Evolutionary conservation across 2,113 vertebrate species (phyloP).

Genomic region (Saccopteryx leptura): DNA sequence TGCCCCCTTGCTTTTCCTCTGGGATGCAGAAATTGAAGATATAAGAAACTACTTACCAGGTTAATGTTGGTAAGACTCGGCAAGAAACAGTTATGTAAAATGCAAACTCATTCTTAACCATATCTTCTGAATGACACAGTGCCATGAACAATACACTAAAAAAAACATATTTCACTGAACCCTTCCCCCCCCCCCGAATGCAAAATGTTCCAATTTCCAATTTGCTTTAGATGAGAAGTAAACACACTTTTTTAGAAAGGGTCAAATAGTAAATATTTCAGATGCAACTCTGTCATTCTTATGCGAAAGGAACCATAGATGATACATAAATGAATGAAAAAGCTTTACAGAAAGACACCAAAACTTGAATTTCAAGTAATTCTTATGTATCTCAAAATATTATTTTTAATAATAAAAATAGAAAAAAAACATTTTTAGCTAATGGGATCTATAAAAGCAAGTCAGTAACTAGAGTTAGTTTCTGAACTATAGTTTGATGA

Average conservation of each 20-base stretch:
- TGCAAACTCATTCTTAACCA: not conserved
- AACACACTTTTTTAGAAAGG: not conserved
- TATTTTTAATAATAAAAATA: not conserved
- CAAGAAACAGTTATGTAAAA: not conserved
- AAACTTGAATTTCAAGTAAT: not conserved
- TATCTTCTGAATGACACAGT: not conserved
- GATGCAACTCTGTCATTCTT: not conserved
- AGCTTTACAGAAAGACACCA: not conserved
- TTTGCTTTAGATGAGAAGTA: slow-evolving; percentile 23
- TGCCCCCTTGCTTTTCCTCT: not conserved
- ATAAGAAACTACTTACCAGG: not conserved
- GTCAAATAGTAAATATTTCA: slow-evolving; percentile 6
- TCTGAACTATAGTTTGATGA: not conserved
- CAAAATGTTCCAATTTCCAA: not conserved
- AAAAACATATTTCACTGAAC: not conserved
- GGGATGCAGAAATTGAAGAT: slow-evolving; percentile 35
- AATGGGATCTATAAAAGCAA: not conserved
- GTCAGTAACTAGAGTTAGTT: not conserved
- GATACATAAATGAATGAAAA: not conserved
- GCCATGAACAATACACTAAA: accelerated
- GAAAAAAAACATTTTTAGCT: not conserved
- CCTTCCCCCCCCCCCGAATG: not conserved
- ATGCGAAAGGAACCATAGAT: not conserved
- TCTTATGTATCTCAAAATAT: not conserved
- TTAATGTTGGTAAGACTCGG: not conserved